These are phyloP conservation scores for Pachyramphus minor DNA, from an alignment of 2,113 vertebrate genomes.

Conservation along the genomic window DNA sequence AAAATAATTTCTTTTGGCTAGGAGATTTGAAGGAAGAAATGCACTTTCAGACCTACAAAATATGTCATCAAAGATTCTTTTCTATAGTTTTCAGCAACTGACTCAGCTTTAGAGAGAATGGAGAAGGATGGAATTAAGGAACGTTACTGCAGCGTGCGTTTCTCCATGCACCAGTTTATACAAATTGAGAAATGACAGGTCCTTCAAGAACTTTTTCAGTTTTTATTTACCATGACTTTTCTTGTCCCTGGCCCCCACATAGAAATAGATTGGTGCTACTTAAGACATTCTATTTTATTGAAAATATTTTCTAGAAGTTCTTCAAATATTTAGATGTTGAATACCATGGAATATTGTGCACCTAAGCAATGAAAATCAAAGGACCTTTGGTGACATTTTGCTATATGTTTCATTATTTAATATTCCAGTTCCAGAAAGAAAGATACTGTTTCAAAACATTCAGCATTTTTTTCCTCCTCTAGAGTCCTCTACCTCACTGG, in stretches of 20 bases:
- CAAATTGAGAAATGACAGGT: neutral
- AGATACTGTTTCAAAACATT: neutral
- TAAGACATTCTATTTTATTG: neutral
- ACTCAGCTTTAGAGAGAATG: neutral
- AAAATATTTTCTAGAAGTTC: neutral
- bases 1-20: neutral
- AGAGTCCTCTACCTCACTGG: neutral
- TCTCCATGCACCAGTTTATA: neutral
- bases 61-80: neutral
- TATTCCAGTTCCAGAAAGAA: neutral
- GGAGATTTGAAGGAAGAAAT: neutral
- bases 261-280: neutral
- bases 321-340: neutral
- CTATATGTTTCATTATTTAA: neutral
- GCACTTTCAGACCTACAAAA: neutral
- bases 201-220: neutral
- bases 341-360: neutral
- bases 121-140: neutral
- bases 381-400: neutral
- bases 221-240: neutral
- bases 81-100: neutral
- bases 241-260: neutral
- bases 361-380: neutral
- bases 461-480: neutral
- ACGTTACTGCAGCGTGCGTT: neutral